phyloP scores from a whole-genome alignment of 1,140 invertebrate genomes.

The Dreissena rostriformis region DNA sequence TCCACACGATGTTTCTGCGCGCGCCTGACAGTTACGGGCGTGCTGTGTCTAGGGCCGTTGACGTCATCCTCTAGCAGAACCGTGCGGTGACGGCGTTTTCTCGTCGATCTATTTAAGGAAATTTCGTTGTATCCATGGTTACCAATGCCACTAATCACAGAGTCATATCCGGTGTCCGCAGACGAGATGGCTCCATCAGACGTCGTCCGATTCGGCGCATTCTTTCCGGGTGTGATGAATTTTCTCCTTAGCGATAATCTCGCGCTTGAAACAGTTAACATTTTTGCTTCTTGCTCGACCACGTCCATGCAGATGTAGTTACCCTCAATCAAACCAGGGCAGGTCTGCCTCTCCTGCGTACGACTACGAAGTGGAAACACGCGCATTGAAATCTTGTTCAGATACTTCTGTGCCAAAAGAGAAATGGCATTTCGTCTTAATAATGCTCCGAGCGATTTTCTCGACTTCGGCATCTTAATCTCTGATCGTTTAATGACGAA shows the following conservation, averaged over 20 bases:
- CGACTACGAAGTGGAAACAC: not conserved
- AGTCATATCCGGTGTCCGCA: slow-evolving; percentile 43
- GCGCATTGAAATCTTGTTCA: not conserved
- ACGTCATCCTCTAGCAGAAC: not conserved
- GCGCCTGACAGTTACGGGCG: not conserved
- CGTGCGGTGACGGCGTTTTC: not conserved
- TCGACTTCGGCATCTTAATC: not conserved
- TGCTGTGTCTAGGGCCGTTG: slow-evolving; percentile 34
- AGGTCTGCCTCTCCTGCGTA: not conserved
- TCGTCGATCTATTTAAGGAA: too few species aligned
- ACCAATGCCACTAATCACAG: not conserved
- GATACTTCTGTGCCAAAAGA: too few species aligned
- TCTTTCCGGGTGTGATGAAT: slow-evolving; percentile 3
- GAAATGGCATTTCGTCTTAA: not conserved
- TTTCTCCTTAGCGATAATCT: slow-evolving; percentile 15
- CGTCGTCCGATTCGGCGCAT: not conserved
- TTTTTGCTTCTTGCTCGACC: not conserved
- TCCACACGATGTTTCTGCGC: slow-evolving; percentile 3
- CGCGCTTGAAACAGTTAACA: not conserved
- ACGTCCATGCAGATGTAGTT: not conserved
- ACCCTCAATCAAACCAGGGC: not conserved
- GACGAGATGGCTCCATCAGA: slow-evolving; percentile 38
- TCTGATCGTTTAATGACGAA: slow-evolving; percentile 38
- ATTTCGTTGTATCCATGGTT: not conserved
- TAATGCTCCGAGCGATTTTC: not conserved